phyloP scores from a whole-genome alignment of 2,113 vertebrate species.

The Myotis davidii region DNA sequence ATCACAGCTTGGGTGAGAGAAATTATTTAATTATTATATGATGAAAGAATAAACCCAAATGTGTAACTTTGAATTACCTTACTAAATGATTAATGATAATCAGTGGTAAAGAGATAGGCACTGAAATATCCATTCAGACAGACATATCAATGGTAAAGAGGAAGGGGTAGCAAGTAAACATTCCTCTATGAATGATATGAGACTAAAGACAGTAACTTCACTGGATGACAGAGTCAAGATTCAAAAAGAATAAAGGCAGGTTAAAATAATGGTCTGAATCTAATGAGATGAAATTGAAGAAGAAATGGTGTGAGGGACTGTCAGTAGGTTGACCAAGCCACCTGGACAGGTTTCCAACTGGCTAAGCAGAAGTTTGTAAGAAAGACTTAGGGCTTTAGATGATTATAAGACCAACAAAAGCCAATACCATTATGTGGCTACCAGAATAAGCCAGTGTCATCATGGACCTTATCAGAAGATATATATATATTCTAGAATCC shows the following conservation, averaged over 20 bases:
- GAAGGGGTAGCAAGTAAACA: neutral
- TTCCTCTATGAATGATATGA: neutral
- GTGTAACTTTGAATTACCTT: neutral
- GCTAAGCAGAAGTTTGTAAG: neutral
- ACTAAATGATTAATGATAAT: constrained; percentile 32
- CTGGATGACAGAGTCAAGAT: neutral
- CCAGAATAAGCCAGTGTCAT: neutral
- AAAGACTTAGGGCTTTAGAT: neutral
- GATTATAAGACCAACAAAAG: neutral
- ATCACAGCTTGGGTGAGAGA: neutral
- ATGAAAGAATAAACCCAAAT: constrained; percentile 32
- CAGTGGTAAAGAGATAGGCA: neutral
- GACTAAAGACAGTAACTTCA: neutral
- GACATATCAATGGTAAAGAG: neutral
- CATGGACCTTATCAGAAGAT: neutral
- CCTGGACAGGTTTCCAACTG: neutral
- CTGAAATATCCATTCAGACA: neutral
- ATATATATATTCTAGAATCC: neutral
- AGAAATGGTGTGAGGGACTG: neutral
- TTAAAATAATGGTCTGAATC: constrained; percentile 11
- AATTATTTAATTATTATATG: neutral
- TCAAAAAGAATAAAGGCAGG: neutral
- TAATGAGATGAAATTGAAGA: neutral
- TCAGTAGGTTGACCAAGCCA: neutral
- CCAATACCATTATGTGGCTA: neutral